Conservation (phyloP, 2,888 invertebrate species). For the Ctenicera cuprea region DNA sequence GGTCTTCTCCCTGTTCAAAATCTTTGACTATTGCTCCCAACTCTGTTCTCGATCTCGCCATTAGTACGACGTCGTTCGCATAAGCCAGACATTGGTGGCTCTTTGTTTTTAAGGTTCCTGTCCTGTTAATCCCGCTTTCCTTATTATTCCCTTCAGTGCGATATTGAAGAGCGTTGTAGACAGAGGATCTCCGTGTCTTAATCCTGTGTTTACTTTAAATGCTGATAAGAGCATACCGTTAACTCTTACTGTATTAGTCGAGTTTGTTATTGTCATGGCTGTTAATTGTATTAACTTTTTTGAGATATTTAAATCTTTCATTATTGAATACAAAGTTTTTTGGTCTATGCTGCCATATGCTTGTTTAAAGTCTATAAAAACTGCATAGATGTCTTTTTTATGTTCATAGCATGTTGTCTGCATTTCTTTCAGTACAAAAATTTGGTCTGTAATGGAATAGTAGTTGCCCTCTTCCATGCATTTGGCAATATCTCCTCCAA, state of each 20-base stretch:
- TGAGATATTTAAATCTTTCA: not conserved
- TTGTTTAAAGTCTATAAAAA: too few relatives aligned
- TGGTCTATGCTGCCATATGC: too few relatives aligned
- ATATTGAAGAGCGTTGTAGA: slow-evolving; percentile 2
- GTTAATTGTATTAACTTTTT: not conserved
- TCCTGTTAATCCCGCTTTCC: slow-evolving; percentile 5
- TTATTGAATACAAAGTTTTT: not conserved
- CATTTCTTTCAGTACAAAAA: too few relatives aligned
- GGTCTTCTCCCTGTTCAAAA: slow-evolving; percentile 11
- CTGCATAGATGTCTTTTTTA: too few relatives aligned
- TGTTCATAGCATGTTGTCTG: too few relatives aligned
- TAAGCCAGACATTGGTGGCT: slow-evolving; percentile 1
- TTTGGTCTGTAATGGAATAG: too few relatives aligned
- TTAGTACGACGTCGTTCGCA: not conserved
- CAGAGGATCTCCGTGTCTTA: not conserved
- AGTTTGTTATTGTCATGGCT: slow-evolving; percentile 3
- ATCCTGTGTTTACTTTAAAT: not conserved
- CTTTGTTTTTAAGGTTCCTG: slow-evolving; percentile 11
- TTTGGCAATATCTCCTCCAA: not conserved
- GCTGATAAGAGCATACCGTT: not conserved
- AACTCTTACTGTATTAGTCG: not conserved
- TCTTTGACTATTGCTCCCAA: not conserved
- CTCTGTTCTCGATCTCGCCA: slow-evolving; percentile 1
- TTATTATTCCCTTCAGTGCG: slow-evolving; percentile 10
- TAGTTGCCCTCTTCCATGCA: not conserved